Evolutionary conservation across 2,888 invertebrate genomes (phyloP).

Genomic region (Nycteola revayana): DNA sequence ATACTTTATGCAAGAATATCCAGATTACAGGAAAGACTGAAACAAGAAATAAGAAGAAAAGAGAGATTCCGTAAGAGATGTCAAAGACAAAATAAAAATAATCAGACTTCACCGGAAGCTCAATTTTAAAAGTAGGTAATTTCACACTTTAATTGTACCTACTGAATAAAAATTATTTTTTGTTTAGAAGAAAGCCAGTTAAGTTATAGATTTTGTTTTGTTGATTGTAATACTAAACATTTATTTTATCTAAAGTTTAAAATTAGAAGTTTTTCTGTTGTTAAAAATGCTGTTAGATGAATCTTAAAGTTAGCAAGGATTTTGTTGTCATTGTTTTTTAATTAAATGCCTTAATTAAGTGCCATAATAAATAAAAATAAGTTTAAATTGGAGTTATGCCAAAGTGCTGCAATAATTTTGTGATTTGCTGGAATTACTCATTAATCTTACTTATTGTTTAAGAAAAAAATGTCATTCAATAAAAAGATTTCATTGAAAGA

Average conservation of each 20-base stretch:
- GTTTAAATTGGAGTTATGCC: no score
- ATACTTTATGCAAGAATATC: constrained; percentile 18
- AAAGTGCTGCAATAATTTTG: no score
- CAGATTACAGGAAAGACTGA: constrained; percentile 16
- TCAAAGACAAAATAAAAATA: constrained; percentile 8
- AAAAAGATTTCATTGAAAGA: constrained; percentile 3
- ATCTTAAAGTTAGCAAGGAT: constrained; percentile 3
- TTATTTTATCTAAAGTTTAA: neutral
- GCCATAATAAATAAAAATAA: no score
- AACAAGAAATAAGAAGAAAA: constrained; percentile 13
- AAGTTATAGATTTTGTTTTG: no score
- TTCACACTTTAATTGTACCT: no score
- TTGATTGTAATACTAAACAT: no score
- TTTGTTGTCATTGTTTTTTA: constrained; percentile 4
- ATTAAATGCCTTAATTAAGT: neutral
- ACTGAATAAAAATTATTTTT: no score
- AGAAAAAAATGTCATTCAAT: constrained; percentile 4
- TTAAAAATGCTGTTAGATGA: constrained; percentile 5
- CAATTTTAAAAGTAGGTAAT: no score
- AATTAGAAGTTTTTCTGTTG: neutral
- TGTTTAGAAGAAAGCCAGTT: no score
- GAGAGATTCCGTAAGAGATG: constrained; percentile 16
- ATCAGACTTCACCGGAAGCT: constrained; percentile 2
- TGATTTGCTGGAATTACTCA: constrained; percentile 5
- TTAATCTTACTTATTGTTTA: constrained; percentile 5